Base-by-base conservation (phyloP, 2,113 vertebrate genomes). In the Brienomyrus longianalis region DNA sequence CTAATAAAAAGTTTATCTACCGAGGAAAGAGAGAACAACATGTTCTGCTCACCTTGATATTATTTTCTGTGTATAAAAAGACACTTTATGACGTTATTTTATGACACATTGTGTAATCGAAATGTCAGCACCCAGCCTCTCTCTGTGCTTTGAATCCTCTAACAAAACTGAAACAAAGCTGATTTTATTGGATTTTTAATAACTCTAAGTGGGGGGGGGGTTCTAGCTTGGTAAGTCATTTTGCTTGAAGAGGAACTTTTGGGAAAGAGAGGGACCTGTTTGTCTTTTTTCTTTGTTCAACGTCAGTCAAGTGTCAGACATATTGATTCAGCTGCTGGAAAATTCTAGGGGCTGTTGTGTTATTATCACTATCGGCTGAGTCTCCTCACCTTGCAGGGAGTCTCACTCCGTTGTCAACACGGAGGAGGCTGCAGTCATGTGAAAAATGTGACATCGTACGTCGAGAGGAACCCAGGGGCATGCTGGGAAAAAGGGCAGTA, bases 231-330 rank as follows among this genome's bases (percentile, higher is more conserved):
- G 15, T 51, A 43, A 23, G 88, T 50, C 2, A 48, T 77, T 77
- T 88, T 17, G 19, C 50, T 83, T 83, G 7, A 70, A 90, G 7
- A 43, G 59, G 66, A 51, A 77, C 47, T 17, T 19, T 19, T 27
- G 27, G 21, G 50, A 47, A 47, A 86, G 51, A 52, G 35, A 48
- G n/a, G 10, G 3, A 23, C 9, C 35, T 48, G 80, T 31, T 70
- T 70, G 31, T 66, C 11, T 59, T 84, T 83, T 45, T 23, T 5
- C 83, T 86, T 47, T 43, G 51, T 50, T 39, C 5, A 80, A 19
- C 5, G 83, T 66, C 89, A 89, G 17, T 90, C 59, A 90, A 87
- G n/a, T 90, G 89, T 90, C 89, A 87, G 84, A 45, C 59, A 15
- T 90, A 86, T 86, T 23, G 83, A 86, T 90, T 70, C 84, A 51